Conservation (phyloP, 2,113 vertebrate species). For the Otis tarda region DNA sequence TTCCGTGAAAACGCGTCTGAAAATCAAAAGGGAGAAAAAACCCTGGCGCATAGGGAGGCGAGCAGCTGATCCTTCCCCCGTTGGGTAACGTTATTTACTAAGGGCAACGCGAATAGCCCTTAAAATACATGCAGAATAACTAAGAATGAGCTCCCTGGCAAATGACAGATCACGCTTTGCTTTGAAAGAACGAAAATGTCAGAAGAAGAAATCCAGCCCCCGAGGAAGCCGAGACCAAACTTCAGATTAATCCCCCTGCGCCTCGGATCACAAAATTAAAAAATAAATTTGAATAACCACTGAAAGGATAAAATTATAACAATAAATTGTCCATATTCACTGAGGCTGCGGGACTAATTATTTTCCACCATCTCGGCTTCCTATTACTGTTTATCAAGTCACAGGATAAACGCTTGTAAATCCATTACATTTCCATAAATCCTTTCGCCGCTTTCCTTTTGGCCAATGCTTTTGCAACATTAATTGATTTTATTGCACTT, state of each 20-base stretch:
- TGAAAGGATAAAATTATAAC: slow-evolving; percentile 56
- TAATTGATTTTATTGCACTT: slow-evolving; percentile 59
- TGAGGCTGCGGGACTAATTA: slow-evolving; percentile 51
- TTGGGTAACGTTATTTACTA: not conserved
- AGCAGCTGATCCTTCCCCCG: not conserved
- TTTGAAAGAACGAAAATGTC: not conserved
- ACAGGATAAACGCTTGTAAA: slow-evolving; percentile 53
- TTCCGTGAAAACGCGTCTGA: not conserved
- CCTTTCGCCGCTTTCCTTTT: not conserved
- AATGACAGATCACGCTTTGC: not conserved
- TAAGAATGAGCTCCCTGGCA: not conserved
- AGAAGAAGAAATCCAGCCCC: not conserved
- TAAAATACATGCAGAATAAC: not conserved
- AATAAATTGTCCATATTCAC: slow-evolving; percentile 54
- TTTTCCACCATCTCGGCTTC: slow-evolving; percentile 27
- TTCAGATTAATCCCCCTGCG: not conserved
- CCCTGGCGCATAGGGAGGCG: not conserved
- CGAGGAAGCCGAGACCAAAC: not conserved
- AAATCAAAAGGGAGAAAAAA: not conserved
- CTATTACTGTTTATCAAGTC: slow-evolving; percentile 50
- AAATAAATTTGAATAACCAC: slow-evolving; percentile 59
- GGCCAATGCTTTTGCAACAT: slow-evolving; percentile 49
- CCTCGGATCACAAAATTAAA: slow-evolving; percentile 49
- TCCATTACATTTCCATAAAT: slow-evolving; percentile 55
- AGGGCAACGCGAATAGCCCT: not conserved